Evolutionary conservation across 37 sponge, comb jelly and placozoan genomes (phyloP).

Genomic region (Diacarnus erythraeanus): DNA sequence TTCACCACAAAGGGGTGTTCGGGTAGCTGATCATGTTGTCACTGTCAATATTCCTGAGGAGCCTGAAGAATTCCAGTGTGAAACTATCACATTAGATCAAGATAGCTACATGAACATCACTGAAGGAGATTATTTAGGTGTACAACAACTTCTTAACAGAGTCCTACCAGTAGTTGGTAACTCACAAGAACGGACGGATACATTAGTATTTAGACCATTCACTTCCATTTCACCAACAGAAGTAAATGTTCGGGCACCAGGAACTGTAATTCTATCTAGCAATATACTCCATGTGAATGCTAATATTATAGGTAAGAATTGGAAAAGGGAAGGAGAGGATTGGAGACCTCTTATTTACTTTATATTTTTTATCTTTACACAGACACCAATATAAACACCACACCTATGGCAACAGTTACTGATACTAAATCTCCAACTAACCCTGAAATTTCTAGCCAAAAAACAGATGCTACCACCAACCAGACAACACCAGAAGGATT

Average conservation of each 20-base stretch:
- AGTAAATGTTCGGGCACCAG: not conserved
- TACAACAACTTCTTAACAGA: not conserved
- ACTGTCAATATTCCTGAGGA: not conserved
- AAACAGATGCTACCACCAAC: no score
- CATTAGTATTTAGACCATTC: not conserved
- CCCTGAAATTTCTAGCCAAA: no score
- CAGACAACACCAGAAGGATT: no score
- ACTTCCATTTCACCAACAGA: not conserved
- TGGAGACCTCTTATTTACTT: no score
- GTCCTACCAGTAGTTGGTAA: not conserved
- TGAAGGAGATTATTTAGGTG: not conserved
- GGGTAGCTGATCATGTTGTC: not conserved
- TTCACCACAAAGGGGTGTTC: not conserved
- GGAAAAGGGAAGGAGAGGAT: no score
- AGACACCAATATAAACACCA: no score
- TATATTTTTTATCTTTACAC: no score
- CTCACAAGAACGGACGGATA: not conserved
- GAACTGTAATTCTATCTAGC: not conserved
- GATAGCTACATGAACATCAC: not conserved
- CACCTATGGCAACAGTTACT: no score
- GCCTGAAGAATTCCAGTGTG: constrained; percentile 6
- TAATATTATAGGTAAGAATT: constrained; percentile 1
- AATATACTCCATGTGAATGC: not conserved
- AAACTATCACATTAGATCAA: not conserved
- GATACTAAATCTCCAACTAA: no score